Percentiles rank a stretch among this genome's conserved stretches.
Conservation (phyloP, 2,888 invertebrate genomes). For the Drosophila pseudotalamancana region DNA sequence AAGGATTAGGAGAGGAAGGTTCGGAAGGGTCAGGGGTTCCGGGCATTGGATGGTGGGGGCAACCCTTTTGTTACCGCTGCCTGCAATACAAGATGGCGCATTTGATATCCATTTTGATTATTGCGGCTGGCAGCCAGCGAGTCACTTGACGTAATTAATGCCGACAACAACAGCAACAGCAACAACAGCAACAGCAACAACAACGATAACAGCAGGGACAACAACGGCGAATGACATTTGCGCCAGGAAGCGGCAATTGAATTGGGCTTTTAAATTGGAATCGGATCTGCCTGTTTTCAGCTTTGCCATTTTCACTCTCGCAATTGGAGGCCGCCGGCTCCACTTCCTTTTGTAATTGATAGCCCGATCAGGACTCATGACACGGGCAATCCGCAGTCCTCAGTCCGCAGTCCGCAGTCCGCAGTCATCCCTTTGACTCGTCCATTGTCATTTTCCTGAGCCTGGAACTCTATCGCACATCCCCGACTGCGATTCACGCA, state of each 20-base stretch:
- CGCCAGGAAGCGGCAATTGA: conserved; percentile 69
- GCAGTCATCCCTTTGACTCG: conserved; percentile 50
- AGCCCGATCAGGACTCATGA: conserved; percentile 75
- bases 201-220: not conserved
- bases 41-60: conserved; percentile 6
- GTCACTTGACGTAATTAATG: conserved; percentile 79
- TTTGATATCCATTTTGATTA: conserved; percentile 74
- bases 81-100: conserved; percentile 67
- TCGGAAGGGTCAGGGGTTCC: not conserved
- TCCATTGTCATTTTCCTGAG: conserved; percentile 48
- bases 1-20: too few species aligned
- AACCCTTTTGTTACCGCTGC: conserved; percentile 14
- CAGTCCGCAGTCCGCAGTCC: too few species aligned
- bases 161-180: conserved; percentile 22
- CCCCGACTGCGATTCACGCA: conserved; percentile 59
- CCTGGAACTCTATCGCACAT: too few species aligned
- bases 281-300: conserved; percentile 10
- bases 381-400: conserved; percentile 73
- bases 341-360: conserved; percentile 78
- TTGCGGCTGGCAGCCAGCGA: conserved; percentile 56
- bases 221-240: conserved; percentile 68
- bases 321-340: conserved; percentile 29
- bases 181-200: not conserved
- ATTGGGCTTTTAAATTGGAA: conserved; percentile 38
- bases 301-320: conserved; percentile 7